Base-by-base conservation (phyloP, 2,888 invertebrate species). In the Lordiphosa andalusiaca region DNA sequence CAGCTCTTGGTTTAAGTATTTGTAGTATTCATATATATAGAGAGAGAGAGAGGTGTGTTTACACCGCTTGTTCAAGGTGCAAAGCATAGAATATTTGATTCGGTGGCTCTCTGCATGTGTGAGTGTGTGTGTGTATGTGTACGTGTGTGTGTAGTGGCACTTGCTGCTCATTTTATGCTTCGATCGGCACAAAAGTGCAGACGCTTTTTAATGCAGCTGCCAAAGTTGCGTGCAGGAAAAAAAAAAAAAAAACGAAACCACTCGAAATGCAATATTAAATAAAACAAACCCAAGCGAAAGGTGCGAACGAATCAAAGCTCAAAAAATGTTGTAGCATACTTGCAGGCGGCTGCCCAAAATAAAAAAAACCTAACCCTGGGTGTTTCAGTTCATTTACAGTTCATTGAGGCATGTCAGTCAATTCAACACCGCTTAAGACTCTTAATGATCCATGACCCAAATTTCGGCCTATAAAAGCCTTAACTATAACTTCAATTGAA, bases 161-260 rank as follows among this genome's bases (percentile, higher is more conserved):
- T 84, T 77, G 68, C 77, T 85, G 86, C 86, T 84, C 85, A 84
- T 85, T 84, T 85, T 70, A 84, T 78, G 86, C 84, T 72, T 84
- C 84, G 85, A 74, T 72, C 76, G 69, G 38, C 68, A 61, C 67
- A 62, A 66, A 65, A 84, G 86, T 80, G 80, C 71, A 73, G 80
- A 80, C 69, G 76, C 62, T 71, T 73, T 70, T 73, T 71, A 54
- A 67, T 47, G 51, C 38, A 50, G 57, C 56, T 55, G 50, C 40
- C 40, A 40, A 39, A 21, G 10, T 6, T 39, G 19, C n/a, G 19
- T 39, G n/a, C 19, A 16, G 10, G 2, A 9, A 16, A 6, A 38
- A 6, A 12, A 10, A 39, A 16, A 9, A 10, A 39, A 16, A 19
- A 4, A 38, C 16, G 16, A 16, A 16, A 16, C 6, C 38, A 39